Evolutionary conservation across 1,140 invertebrate species (phyloP), one percentile per base, ranked within the genome.

Genomic region (Lucilia sericata): DNA sequence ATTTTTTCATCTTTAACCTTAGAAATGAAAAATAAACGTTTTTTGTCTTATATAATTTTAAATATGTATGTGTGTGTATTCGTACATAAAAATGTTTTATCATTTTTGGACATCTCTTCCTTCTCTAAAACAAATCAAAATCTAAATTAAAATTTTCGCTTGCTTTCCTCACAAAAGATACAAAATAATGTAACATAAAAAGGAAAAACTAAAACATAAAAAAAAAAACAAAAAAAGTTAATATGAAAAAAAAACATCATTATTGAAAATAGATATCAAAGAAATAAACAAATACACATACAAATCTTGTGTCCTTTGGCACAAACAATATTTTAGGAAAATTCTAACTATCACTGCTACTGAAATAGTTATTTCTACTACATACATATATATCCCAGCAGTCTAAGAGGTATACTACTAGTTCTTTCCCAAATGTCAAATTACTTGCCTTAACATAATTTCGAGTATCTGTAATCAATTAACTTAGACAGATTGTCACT

Each of bases 121-220:
- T 70, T 70, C 21, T 10, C 3, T 21, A 21, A 19, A 21, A 70
- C 65, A 70, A 21, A 70, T 70, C 65, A 70, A 70, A 25, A 21
- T 70, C 65, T 70, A 70, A 70, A 70, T 70, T 70, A 70, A 70
- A 70, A 70, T 70, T 70, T 70, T 70, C 21, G 65, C 65, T 70
- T 70, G 65, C 21, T 70, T 70, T 21, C n/a, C 19, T 70, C n/a
- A 70, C 65, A 70, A 70, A 70, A 70, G n/a, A 70, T 8, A 70
- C 5, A 17, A 17, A 60, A 60, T 19, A 70, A 70, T 70, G 65
- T 70, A 70, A 9, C 65, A 70, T 21, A 70, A 21, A 70, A 10
- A 12, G n/a, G 25, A 70, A 19, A 21, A 10, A 70, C 19, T 70
- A 70, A 70, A 70, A 21, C n/a, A 19, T n/a, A 65, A 2, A 65